Evolutionary conservation across 2,797 vertebrate species (phyloP).

Genomic region (Acanthis flammea): DNA sequence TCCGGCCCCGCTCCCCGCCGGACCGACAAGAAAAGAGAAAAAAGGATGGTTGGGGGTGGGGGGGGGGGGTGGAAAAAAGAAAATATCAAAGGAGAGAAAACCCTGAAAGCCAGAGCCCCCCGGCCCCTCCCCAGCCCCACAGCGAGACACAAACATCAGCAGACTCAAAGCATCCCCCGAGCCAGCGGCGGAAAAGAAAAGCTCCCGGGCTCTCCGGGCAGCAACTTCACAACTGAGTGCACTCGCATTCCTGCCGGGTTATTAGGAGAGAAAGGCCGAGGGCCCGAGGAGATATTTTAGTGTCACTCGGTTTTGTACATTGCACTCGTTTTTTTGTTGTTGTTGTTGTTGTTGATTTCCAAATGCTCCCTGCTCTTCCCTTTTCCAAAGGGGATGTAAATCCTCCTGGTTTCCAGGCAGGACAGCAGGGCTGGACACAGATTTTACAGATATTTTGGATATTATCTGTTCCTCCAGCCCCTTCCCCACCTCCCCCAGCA

Average conservation of each 20-base stretch:
- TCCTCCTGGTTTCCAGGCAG: background rate
- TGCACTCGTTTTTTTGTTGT: background rate
- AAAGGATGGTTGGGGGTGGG: background rate
- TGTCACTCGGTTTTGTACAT: slow-evolving; percentile 45
- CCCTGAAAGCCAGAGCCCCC: background rate
- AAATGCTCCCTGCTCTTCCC: background rate
- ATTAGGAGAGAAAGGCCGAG: slow-evolving; percentile 62
- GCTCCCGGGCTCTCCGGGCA: slow-evolving; percentile 61
- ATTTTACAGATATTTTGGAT: background rate
- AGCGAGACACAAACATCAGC: slow-evolving; percentile 48
- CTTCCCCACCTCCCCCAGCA: background rate
- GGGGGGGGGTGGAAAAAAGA: too few species aligned
- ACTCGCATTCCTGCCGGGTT: slow-evolving; percentile 63
- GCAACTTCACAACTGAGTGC: slow-evolving; percentile 70
- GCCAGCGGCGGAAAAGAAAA: slow-evolving; percentile 61
- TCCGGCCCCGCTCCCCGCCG: background rate
- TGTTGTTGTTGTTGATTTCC: background rate
- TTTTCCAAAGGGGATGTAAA: background rate
- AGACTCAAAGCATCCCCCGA: slow-evolving; percentile 58
- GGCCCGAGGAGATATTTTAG: slow-evolving; percentile 46
- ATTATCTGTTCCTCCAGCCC: background rate
- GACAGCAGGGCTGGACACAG: rapidly evolving
- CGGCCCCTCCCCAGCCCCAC: slow-evolving; percentile 21
- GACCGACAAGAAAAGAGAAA: background rate
- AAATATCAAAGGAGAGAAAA: background rate